Conservation (phyloP, 2,888 invertebrate genomes). For the Didymodactylos carnosus region DNA sequence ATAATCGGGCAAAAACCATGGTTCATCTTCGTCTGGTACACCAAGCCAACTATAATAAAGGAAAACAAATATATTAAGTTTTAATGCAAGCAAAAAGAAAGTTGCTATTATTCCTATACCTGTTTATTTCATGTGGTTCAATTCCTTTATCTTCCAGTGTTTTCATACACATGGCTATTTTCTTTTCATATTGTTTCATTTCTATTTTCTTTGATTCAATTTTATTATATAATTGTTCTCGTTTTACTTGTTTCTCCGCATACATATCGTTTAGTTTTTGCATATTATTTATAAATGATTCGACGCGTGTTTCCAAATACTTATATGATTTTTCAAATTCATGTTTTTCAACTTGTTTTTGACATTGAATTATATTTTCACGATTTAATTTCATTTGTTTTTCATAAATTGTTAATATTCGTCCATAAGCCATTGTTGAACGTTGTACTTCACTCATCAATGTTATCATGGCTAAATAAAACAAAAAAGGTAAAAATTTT, state of each 20-base stretch:
- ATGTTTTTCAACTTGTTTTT: not conserved
- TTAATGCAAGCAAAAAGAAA: not conserved
- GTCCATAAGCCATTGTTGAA: not conserved
- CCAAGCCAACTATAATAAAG: not conserved
- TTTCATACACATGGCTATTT: not conserved
- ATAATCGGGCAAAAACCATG: conserved; percentile 5
- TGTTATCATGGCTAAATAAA: too few relatives aligned
- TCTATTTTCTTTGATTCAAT: not conserved
- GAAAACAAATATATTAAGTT: too few relatives aligned
- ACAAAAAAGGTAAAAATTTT: too few relatives aligned
- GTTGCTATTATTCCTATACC: not conserved
- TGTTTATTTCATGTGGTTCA: not conserved
- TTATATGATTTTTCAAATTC: not conserved
- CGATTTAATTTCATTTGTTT: not conserved
- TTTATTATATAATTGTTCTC: not conserved
- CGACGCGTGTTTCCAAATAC: not conserved
- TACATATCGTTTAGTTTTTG: not conserved
- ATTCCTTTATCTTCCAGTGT: not conserved
- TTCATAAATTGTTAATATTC: not conserved
- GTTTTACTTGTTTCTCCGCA: not conserved
- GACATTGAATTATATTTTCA: not conserved
- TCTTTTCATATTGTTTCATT: not conserved
- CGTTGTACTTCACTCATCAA: not conserved
- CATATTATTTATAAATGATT: not conserved
- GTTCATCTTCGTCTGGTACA: not conserved